A percentile compares a stretch with the other conserved stretches of the same genome.
Evolutionary conservation across 2,113 vertebrate genomes (phyloP).

Genomic region (Syngnathus typhle): DNA sequence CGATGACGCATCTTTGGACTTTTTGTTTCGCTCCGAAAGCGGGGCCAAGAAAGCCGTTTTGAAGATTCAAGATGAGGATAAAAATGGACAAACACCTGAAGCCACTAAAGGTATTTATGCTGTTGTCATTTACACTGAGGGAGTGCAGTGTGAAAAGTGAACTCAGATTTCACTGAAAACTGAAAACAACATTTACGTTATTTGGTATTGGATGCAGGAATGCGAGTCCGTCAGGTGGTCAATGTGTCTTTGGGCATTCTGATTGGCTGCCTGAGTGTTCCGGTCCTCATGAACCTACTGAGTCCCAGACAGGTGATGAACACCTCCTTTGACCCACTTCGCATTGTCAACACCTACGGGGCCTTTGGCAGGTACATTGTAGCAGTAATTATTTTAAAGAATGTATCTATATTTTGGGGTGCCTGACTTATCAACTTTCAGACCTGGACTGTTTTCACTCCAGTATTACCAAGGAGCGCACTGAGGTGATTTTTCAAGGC

Average conservation of each 20-base stretch:
- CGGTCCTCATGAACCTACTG: constrained; percentile 85
- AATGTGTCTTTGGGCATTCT: constrained; percentile 79
- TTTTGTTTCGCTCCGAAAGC: constrained; percentile 67
- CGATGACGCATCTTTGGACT: constrained; percentile 76
- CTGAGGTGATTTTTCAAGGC: constrained; percentile 88
- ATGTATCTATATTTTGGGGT: neutral
- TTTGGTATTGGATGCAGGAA: constrained; percentile 44
- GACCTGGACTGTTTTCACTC: neutral
- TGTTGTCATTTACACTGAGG: no score
- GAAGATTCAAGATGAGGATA: constrained; percentile 57
- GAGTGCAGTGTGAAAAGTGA: no score
- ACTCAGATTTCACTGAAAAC: no score
- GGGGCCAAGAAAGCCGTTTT: constrained; percentile 55
- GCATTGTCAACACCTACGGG: constrained; percentile 96
- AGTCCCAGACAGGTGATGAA: constrained; percentile 90
- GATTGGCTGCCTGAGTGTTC: constrained; percentile 82
- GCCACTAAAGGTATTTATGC: constrained; percentile 58
- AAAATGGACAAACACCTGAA: neutral
- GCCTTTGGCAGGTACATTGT: constrained; percentile 90
- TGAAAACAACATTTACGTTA: neutral
- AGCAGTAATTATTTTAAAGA: neutral
- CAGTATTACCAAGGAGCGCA: constrained; percentile 93
- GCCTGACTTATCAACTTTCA: neutral
- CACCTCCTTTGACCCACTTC: constrained; percentile 83
- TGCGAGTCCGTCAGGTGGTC: constrained; percentile 67